Conservation (phyloP, 92 coral and sea anemone genomes). For the Palythoa grandis region DNA sequence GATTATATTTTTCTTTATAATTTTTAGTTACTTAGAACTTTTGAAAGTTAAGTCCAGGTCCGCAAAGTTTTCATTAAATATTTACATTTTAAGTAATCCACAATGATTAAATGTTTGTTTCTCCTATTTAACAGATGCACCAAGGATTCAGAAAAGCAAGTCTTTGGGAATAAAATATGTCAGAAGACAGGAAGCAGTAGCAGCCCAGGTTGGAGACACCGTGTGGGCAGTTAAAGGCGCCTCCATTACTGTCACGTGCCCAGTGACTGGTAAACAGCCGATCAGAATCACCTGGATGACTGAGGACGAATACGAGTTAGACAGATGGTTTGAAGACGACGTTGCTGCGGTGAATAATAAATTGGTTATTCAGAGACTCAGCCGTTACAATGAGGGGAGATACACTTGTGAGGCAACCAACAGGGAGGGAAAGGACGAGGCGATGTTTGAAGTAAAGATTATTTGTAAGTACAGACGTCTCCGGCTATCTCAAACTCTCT, state of each 20-base stretch:
- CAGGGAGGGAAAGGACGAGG: conserved; percentile 53
- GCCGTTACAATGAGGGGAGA: conserved; percentile 77
- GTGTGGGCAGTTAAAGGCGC: conserved; percentile 76
- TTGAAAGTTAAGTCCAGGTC: background rate
- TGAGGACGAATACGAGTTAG: conserved; percentile 55
- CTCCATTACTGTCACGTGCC: conserved; percentile 66
- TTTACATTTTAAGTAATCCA: no score
- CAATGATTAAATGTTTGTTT: background rate
- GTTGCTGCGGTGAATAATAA: conserved; percentile 64
- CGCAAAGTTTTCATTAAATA: background rate
- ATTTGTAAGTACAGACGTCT: conserved; percentile 50
- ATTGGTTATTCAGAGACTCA: conserved; percentile 57
- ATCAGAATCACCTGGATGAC: conserved; percentile 54
- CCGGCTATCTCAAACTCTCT: background rate
- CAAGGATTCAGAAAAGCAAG: conserved; percentile 50
- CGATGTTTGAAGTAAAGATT: conserved; percentile 57
- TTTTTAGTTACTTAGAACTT: no score
- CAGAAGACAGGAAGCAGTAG: conserved; percentile 13
- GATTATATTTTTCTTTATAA: no score
- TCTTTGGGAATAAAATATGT: conserved; percentile 11
- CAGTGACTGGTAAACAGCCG: conserved; percentile 54
- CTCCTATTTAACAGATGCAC: conserved; percentile 37
- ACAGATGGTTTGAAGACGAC: conserved; percentile 60
- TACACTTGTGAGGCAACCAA: conserved; percentile 68
- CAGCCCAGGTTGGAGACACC: conserved; percentile 70